Evolutionary conservation across 2,113 vertebrate genomes (phyloP), one percentile per base, ranked within the genome.

Genomic region (Larimichthys crocea): DNA sequence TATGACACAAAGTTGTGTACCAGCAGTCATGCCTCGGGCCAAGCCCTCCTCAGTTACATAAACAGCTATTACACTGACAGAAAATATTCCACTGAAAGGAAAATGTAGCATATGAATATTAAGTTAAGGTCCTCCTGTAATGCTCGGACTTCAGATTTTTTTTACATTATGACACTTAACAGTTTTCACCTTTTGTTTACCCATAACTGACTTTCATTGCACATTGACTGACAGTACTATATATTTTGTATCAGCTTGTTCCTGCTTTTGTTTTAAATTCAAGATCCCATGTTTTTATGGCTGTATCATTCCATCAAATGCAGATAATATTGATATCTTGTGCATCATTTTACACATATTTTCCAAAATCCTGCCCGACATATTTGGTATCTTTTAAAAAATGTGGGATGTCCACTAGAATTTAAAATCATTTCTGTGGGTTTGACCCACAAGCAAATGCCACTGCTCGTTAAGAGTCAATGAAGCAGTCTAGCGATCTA

Each of bases 1-100:
- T 82, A 62, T 85, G 89, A 79, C 86, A 94, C 84, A 79, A 71
- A 67, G 55, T 84, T 86, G 85, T 66, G 78, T 80, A 76, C 76
- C 82, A 79, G 79, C 80, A 84, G 83, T 65, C 68, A 83, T 82
- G 85, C 83, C 82, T n/a, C 44, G 0, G 67, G 87, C 82, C 65
- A 79, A 79, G 79, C 66, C 61, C 50, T 67, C 59, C 61, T 78
- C 76, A 77, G 70, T 81, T 78, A 80, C 74, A 88, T 74, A 76
- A 85, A 83, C 42, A 87, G 60, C 46, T 76, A 84, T 74, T 70
- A 70, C 62, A 77, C 62, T 44, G 73, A 84, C 72, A 67, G 12
- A 80, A 81, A 71, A 80, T 29, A 29, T 29, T 59, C 40, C 61
- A 61, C 44, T 64, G 70, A 66, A 40, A 40, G 35, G 35, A 40